Percentiles rank a stretch among this genome's conserved stretches.
Evolutionary conservation across 35 echinoderm and acorn worm genomes (phyloP).

Genomic region (Heliocidaris tuberculata): DNA sequence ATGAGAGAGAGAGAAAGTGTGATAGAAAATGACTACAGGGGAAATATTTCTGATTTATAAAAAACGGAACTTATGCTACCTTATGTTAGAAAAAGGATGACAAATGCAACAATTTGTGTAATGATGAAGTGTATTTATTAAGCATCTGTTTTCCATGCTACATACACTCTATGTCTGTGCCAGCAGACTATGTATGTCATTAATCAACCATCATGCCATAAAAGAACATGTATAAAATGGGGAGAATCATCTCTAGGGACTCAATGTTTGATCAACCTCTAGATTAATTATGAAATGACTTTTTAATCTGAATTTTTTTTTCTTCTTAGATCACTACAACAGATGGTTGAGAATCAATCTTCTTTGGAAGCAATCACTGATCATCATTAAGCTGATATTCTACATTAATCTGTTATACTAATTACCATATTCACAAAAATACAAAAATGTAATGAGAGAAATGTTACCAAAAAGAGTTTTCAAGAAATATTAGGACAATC

Average conservation of each 20-base stretch:
- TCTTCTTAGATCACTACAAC: background rate
- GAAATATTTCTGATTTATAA: background rate
- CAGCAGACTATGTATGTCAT: background rate
- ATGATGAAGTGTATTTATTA: background rate
- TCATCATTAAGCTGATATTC: too few species aligned
- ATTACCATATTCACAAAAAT: too few species aligned
- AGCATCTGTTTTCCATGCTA: background rate
- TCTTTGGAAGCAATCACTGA: background rate
- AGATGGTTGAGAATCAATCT: background rate
- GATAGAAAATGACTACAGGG: background rate
- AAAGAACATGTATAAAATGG: background rate
- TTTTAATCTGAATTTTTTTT: background rate
- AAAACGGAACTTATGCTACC: background rate
- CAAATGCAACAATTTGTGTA: background rate
- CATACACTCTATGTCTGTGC: background rate
- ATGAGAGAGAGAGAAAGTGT: background rate
- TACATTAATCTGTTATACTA: too few species aligned
- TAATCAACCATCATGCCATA: background rate
- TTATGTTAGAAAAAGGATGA: background rate
- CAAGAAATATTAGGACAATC: background rate
- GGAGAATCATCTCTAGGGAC: background rate
- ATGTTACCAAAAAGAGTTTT: background rate
- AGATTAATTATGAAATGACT: background rate
- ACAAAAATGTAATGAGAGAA: too few species aligned
- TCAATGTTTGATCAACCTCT: background rate